Evolutionary conservation across 37 sponge, comb jelly and placozoan genomes (phyloP).

Genomic region (Trichoplax adhaerens): DNA sequence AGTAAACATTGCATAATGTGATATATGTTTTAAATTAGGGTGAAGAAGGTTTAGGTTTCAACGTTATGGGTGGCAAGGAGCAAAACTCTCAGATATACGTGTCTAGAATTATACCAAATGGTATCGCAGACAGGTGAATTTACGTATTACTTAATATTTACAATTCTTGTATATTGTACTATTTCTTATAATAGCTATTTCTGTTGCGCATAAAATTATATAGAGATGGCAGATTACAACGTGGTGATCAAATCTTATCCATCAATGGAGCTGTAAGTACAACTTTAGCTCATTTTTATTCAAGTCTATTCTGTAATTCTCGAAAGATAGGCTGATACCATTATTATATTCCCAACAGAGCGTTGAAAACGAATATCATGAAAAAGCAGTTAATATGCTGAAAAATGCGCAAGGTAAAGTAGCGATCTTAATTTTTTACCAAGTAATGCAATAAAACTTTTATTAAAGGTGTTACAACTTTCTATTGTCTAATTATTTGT

Average conservation of each 20-base stretch:
- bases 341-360: constrained; percentile 15
- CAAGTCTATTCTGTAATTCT: not conserved
- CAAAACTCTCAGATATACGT: constrained; percentile 88
- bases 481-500: not conserved
- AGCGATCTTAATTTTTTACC: not conserved
- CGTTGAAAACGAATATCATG: constrained; percentile 70
- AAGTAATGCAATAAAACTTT: not conserved
- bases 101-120: constrained; percentile 78
- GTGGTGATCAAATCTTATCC: constrained; percentile 80
- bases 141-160: not conserved
- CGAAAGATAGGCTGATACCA: not conserved
- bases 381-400: constrained; percentile 64
- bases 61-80: constrained; percentile 92
- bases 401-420: constrained; percentile 64
- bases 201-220: constrained; percentile 16
- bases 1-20: not conserved
- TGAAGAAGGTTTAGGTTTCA: constrained; percentile 75
- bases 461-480: not conserved
- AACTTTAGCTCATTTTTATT: not conserved
- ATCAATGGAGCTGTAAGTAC: constrained; percentile 61
- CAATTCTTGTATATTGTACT: not conserved
- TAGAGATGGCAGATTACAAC: constrained; percentile 13
- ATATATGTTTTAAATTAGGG: constrained; percentile 19
- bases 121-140: constrained; percentile 65
- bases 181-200: not conserved